Conservation (phyloP, 2,888 invertebrate genomes). For the Rugalucina vietnamica region DNA sequence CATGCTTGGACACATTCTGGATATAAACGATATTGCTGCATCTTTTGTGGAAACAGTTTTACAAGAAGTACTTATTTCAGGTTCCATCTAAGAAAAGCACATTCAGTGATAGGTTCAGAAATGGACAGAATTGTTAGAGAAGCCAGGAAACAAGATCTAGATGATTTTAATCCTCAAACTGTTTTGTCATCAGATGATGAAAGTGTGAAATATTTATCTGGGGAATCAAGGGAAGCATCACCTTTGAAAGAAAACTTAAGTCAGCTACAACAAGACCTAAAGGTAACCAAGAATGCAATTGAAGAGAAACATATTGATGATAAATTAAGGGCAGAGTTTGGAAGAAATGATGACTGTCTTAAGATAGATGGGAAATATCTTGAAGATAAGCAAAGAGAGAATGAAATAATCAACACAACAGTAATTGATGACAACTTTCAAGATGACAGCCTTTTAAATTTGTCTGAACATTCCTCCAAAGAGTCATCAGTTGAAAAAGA, state of each 20-base stretch:
- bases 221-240: background rate
- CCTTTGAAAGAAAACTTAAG: too few relatives aligned
- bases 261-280: too few relatives aligned
- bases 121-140: background rate
- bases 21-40: background rate
- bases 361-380: too few relatives aligned
- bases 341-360: too few relatives aligned
- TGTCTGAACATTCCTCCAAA: too few relatives aligned
- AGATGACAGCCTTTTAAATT: background rate
- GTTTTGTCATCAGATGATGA: background rate
- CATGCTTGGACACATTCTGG: constrained; percentile 6
- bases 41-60: constrained; percentile 7
- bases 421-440: background rate
- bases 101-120: background rate
- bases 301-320: too few relatives aligned
- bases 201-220: background rate
- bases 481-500: too few relatives aligned
- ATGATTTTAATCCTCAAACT: background rate
- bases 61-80: background rate
- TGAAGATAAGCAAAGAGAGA: too few relatives aligned
- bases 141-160: background rate
- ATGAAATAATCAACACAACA: too few relatives aligned
- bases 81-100: constrained; percentile 3
- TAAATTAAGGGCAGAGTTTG: too few relatives aligned
- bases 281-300: too few relatives aligned